Conservation (phyloP, 2,888 invertebrate genomes). For the Colostygia pectinataria region DNA sequence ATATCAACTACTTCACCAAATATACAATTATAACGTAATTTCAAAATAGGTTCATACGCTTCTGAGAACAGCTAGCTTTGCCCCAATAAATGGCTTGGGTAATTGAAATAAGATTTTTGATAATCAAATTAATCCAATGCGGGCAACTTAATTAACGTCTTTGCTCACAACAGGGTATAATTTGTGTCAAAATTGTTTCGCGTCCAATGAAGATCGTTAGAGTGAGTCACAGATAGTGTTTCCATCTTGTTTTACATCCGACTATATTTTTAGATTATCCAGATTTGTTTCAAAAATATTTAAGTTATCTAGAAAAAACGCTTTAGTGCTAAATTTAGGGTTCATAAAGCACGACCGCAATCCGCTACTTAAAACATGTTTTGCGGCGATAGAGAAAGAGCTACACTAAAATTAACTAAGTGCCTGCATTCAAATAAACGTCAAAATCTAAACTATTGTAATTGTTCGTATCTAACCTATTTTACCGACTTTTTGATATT, state of each 20-base stretch:
- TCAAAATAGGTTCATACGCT: conserved; percentile 30
- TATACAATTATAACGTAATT: conserved; percentile 25
- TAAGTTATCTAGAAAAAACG: too few relatives aligned
- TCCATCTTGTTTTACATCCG: conserved; percentile 35
- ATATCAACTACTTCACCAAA: background rate
- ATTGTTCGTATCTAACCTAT: too few relatives aligned
- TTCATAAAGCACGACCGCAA: too few relatives aligned
- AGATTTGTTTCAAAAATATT: background rate
- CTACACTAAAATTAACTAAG: too few relatives aligned
- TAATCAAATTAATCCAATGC: conserved; percentile 75
- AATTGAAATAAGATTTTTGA: conserved; percentile 75
- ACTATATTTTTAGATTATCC: conserved; percentile 2
- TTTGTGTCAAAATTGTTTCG: conserved; percentile 78
- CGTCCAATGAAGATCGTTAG: conserved; percentile 67
- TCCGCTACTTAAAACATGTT: too few relatives aligned
- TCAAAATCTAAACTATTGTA: too few relatives aligned
- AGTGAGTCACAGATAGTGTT: conserved; percentile 55
- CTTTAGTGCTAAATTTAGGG: too few relatives aligned
- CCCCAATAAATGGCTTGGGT: conserved; percentile 65
- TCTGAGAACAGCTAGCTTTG: conserved; percentile 60
- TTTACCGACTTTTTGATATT: conserved; percentile 5
- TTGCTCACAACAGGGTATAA: conserved; percentile 73
- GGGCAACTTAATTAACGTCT: conserved; percentile 75
- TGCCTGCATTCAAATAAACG: too few relatives aligned
- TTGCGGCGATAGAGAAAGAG: too few relatives aligned